Percentiles rank a stretch among this genome's conserved stretches.
Conservation (phyloP, 2,888 invertebrate genomes). For the Resseliella maxima region DNA sequence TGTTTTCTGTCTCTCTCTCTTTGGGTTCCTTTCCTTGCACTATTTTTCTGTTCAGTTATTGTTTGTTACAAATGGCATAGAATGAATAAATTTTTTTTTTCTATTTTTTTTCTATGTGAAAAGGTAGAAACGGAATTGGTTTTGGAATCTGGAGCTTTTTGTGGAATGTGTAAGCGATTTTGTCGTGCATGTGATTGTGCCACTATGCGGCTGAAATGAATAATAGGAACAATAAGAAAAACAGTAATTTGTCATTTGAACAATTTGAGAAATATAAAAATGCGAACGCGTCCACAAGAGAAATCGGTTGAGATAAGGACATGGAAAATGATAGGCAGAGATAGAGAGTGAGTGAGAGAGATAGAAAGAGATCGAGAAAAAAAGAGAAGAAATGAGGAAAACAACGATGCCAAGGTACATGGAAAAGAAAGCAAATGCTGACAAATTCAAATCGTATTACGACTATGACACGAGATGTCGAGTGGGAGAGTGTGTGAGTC, state of each 20-base stretch:
- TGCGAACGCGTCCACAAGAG: neutral
- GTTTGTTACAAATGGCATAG: constrained; percentile 23
- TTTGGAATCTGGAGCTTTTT: neutral
- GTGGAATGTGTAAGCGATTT: constrained; percentile 15
- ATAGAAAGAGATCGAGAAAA: neutral
- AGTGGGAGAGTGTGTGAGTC: neutral
- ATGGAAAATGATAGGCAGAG: neutral
- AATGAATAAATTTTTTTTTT: neutral
- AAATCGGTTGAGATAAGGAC: too few species aligned
- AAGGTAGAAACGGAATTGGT: neutral
- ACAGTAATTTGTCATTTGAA: constrained; percentile 39
- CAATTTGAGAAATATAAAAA: constrained; percentile 36
- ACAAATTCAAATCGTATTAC: constrained; percentile 39
- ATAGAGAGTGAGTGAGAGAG: neutral
- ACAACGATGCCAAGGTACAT: neutral
- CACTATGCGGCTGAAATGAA: constrained; percentile 1
- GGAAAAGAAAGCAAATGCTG: constrained; percentile 13
- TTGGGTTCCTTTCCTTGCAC: too few species aligned
- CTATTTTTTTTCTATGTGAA: neutral
- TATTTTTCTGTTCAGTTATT: neutral
- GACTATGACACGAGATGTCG: neutral
- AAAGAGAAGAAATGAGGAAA: neutral
- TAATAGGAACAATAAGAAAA: constrained; percentile 26
- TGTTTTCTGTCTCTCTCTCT: neutral
- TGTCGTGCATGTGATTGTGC: constrained; percentile 30